Evolutionary conservation across 1,140 invertebrate genomes (phyloP).

Genomic region (Dinoponera quadriceps): DNA sequence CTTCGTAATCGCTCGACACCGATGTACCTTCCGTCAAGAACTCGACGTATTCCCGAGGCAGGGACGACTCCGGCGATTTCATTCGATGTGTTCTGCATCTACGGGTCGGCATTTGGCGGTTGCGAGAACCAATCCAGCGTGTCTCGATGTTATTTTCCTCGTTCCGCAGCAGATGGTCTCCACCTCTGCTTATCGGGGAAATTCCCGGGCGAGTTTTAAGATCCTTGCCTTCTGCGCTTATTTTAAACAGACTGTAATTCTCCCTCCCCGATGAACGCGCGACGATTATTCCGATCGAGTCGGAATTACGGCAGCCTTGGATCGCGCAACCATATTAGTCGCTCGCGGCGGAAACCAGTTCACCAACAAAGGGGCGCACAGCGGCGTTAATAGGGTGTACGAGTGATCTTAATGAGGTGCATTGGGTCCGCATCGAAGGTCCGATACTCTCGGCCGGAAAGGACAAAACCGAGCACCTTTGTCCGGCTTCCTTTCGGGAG

Average conservation of each 20-base stretch:
- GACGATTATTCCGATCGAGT: slow-evolving; percentile 58
- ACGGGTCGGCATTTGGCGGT: too few species aligned
- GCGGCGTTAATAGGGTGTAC: slow-evolving; percentile 59
- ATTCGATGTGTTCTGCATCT: too few species aligned
- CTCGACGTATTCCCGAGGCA: too few species aligned
- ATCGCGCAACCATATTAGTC: slow-evolving; percentile 42
- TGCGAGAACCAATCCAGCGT: too few species aligned
- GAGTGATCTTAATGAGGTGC: slow-evolving; percentile 66
- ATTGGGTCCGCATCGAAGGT: slow-evolving; percentile 44
- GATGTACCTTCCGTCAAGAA: too few species aligned
- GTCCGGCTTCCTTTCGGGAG: slow-evolving; percentile 34
- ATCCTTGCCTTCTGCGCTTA: neutral
- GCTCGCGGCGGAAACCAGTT: slow-evolving; percentile 37
- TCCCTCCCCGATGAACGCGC: neutral
- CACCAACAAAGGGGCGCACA: slow-evolving; percentile 45
- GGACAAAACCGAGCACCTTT: slow-evolving; percentile 35
- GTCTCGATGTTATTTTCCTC: too few species aligned
- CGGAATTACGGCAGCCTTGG: slow-evolving; percentile 18
- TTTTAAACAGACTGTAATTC: too few species aligned
- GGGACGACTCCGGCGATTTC: too few species aligned
- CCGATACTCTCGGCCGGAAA: slow-evolving; percentile 41
- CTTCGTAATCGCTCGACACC: too few species aligned
- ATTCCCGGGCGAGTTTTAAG: too few species aligned
- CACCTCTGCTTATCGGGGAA: too few species aligned
- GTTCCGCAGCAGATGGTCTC: too few species aligned